A percentile compares a stretch with the other conserved stretches of the same genome.
phyloP scores from a whole-genome alignment of 64 coral and sea anemone species.

The Actinia tenebrosa region DNA sequence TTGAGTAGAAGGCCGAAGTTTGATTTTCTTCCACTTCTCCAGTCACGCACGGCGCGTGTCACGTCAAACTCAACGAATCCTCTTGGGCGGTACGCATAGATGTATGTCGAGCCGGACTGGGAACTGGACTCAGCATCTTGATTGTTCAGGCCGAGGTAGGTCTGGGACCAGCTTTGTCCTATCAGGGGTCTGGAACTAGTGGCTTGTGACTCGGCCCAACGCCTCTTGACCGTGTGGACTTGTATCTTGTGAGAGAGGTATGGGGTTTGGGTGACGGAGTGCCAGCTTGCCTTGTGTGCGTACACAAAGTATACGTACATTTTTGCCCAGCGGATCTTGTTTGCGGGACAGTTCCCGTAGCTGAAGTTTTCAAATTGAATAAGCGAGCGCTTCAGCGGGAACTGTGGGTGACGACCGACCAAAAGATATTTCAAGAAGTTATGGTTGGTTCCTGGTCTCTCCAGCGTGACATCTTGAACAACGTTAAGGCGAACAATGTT shows the following conservation, averaged over 20 bases:
- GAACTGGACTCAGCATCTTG: constrained; percentile 42
- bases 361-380: constrained; percentile 58
- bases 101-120: constrained; percentile 16
- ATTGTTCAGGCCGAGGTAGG: constrained; percentile 32
- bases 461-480: constrained; percentile 45
- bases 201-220: constrained; percentile 28
- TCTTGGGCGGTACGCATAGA: constrained; percentile 41
- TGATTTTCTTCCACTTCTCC: constrained; percentile 24
- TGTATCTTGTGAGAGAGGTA: constrained; percentile 8
- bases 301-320: constrained; percentile 43
- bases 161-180: constrained; percentile 23
- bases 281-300: constrained; percentile 41
- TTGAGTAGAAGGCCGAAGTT: constrained; percentile 58
- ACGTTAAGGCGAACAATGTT: constrained; percentile 29
- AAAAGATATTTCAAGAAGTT: constrained; percentile 28
- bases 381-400: constrained; percentile 58
- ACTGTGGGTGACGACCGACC: constrained; percentile 25
- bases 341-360: neutral
- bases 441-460: neutral
- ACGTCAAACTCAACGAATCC: constrained; percentile 78
- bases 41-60: constrained; percentile 43
- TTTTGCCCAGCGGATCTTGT: constrained; percentile 17
- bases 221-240: constrained; percentile 34
- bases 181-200: neutral
- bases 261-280: neutral